These are phyloP conservation scores for Colletes collaris DNA, from an alignment of 2,888 invertebrate species.

Conservation along the genomic window DNA sequence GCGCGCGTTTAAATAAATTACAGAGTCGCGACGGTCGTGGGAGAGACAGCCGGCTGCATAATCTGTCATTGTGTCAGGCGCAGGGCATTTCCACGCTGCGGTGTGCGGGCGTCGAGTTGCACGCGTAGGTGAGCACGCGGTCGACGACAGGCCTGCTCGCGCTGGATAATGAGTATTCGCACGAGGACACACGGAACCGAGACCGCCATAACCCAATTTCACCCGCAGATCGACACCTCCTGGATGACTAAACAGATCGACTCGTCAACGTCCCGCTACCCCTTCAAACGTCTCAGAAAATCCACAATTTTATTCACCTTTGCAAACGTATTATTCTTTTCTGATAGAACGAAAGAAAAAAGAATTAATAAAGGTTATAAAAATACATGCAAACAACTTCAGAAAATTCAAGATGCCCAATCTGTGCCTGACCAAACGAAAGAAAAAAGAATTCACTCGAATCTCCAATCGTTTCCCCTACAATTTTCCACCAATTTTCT, in stretches of 20 bases:
- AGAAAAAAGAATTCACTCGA: too few relatives aligned
- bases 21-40: constrained; percentile 54
- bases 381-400: too few relatives aligned
- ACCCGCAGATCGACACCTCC: background rate
- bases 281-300: too few relatives aligned
- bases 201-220: constrained; percentile 64
- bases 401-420: too few relatives aligned
- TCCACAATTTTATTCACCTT: too few relatives aligned
- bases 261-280: background rate
- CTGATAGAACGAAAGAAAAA: too few relatives aligned
- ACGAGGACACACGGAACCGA: constrained; percentile 50
- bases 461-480: too few relatives aligned
- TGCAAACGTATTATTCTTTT: too few relatives aligned
- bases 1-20: constrained; percentile 65
- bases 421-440: too few relatives aligned
- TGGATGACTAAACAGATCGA: constrained; percentile 4
- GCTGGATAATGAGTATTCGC: constrained; percentile 65
- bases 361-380: too few relatives aligned
- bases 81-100: constrained; percentile 48
- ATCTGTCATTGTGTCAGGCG: constrained; percentile 66
- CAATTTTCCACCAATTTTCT: too few relatives aligned
- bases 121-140: constrained; percentile 34
- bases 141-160: constrained; percentile 52
- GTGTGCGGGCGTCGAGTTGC: constrained; percentile 34
- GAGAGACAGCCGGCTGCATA: constrained; percentile 57